Base-by-base conservation (phyloP, 2,888 invertebrate species). In the Eupithecia subfuscata region DNA sequence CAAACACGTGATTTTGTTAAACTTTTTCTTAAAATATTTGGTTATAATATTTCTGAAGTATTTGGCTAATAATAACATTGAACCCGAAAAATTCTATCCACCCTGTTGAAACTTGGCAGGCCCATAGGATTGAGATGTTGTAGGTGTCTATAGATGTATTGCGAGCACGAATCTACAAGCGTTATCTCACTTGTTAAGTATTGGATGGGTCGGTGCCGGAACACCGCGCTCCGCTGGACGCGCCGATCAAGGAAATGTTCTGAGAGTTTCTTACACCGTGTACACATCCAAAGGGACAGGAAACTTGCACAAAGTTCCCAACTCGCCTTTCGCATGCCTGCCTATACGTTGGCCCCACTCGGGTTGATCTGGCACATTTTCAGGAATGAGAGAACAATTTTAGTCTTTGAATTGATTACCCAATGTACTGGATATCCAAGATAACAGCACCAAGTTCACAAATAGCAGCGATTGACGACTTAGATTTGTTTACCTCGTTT, bases 171-270 rank as follows among this genome's bases (percentile, higher is more conserved):
- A 34, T 56, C 12, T 22, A 22, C 3, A 2, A 34, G 18, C 14
- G 2, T 64, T 34, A 64, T 18, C 56, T 34, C 34, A 34, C 30
- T 34, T 34, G 16, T 1, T 5, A 34, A 34, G 64, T 64, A 64
- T 64, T 34, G 7, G 34, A 64, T 9, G 64, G 64, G 64, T 34
- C 9, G 64, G 34, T 18, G 60, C 64, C 18, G 64, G 14, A 30
- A 34, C 64, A 18, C n/a, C 52, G 34, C 25, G 37, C 12, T 37
- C 22, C 67, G 67, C n/a, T 37, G n/a, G 6, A 67, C 67, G 0
- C 7, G 43, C 43, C 63, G 63, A 63, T 63, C 63, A 63, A 30
- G 56, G 56, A 25, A 64, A 64, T 64, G 34, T 64, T 64, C 64
- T 34, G 4, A 18, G n/a, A 67, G 67, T 40, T 67, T 40, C 67